These are phyloP conservation scores for Leptinotarsa rubiginosa DNA, from an alignment of 2,888 invertebrate species.

Conservation along the genomic window DNA sequence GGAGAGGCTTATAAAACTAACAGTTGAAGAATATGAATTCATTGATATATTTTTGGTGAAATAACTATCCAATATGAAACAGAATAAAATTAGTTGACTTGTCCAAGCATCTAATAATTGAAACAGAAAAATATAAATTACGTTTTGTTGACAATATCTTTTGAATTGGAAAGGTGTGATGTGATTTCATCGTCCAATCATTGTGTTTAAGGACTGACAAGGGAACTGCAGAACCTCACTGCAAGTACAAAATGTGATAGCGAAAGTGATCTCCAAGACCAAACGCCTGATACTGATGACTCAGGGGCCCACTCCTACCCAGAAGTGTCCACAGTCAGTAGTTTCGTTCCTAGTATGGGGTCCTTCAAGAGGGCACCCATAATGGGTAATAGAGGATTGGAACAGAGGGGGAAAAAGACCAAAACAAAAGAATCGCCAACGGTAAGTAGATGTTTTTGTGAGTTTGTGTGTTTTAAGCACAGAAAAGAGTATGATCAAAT, in stretches of 20 bases:
- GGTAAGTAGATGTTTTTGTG: constrained; percentile 51
- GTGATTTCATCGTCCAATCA: neutral
- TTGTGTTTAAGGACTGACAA: constrained; percentile 62
- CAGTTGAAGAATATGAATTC: too few species aligned
- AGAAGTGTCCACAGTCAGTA: constrained; percentile 66
- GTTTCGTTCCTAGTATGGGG: constrained; percentile 63
- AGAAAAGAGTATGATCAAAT: too few species aligned
- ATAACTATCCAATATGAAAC: too few species aligned
- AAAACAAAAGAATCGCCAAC: constrained; percentile 61
- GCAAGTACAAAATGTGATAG: constrained; percentile 71
- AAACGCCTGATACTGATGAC: constrained; percentile 81
- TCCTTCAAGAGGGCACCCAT: constrained; percentile 72
- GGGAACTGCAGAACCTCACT: constrained; percentile 67
- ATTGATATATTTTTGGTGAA: too few species aligned
- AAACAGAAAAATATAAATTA: too few species aligned
- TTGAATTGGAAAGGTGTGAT: too few species aligned
- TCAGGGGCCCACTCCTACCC: constrained; percentile 70
- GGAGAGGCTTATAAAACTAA: too few species aligned
- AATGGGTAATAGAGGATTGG: constrained; percentile 72
- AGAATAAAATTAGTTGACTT: too few species aligned
- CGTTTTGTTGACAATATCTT: too few species aligned
- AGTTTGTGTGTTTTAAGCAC: neutral
- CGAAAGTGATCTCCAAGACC: constrained; percentile 78
- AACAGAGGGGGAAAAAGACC: constrained; percentile 75
- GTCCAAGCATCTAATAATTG: too few species aligned